These are phyloP conservation scores for Smittia aterrima DNA, from an alignment of 2,888 invertebrate genomes.

Conservation along the genomic window DNA sequence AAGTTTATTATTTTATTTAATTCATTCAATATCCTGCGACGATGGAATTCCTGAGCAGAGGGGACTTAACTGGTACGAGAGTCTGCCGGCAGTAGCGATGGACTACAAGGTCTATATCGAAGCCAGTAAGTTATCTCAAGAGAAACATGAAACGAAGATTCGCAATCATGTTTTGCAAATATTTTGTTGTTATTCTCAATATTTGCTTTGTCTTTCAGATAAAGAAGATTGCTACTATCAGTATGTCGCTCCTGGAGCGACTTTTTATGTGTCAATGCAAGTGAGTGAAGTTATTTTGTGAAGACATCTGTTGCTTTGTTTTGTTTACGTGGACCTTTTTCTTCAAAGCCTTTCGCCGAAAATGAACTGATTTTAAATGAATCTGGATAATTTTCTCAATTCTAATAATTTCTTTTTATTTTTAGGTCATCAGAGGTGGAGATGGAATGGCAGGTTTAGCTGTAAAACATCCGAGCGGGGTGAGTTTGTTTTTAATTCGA, in stretches of 20 bases:
- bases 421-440: slow-evolving; percentile 84
- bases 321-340: slow-evolving; percentile 25
- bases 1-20: no score
- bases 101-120: slow-evolving; percentile 94
- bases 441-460: slow-evolving; percentile 94
- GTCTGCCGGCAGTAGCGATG: slow-evolving; percentile 87
- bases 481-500: no score
- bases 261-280: slow-evolving; percentile 92
- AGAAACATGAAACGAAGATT: neutral
- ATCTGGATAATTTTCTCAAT: neutral
- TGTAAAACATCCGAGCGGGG: slow-evolving; percentile 82
- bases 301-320: slow-evolving; percentile 25
- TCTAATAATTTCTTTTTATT: slow-evolving; percentile 38
- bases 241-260: slow-evolving; percentile 87
- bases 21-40: neutral
- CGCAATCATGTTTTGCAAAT: neutral
- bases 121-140: slow-evolving; percentile 60
- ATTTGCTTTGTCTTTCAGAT: slow-evolving; percentile 6
- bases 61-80: slow-evolving; percentile 67
- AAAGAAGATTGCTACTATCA: slow-evolving; percentile 95
- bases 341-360: neutral
- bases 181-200: no score
- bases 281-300: slow-evolving; percentile 56
- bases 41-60: neutral
- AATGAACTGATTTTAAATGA: neutral